A percentile compares a stretch with the other conserved stretches of the same genome.
phyloP scores from a whole-genome alignment of 2,888 invertebrate genomes.

The Crepidodera aurea region DNA sequence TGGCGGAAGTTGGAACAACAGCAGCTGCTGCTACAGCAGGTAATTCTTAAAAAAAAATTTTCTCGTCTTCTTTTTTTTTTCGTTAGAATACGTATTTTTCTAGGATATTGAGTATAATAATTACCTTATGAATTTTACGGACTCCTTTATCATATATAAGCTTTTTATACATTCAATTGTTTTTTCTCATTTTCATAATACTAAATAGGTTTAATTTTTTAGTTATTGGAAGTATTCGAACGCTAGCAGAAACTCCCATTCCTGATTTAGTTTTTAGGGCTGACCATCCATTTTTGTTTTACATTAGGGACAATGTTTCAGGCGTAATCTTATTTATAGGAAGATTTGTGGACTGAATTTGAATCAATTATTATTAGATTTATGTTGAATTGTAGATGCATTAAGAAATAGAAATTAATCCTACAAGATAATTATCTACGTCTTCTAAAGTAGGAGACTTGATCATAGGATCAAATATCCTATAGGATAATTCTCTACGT shows the following conservation, averaged over 20 bases:
- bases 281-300: constrained; percentile 39
- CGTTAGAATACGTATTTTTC: not conserved
- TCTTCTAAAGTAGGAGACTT: too few species aligned
- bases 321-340: constrained; percentile 37
- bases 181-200: too few species aligned
- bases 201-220: too few species aligned
- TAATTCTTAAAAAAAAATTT: not conserved
- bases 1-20: constrained; percentile 54
- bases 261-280: constrained; percentile 26
- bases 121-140: not conserved
- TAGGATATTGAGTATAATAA: not conserved
- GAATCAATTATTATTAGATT: too few species aligned
- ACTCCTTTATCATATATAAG: too few species aligned
- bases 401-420: too few species aligned
- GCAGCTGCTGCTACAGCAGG: constrained; percentile 54
- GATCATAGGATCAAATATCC: too few species aligned
- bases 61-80: not conserved
- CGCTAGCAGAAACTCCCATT: not conserved
- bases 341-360: constrained; percentile 11
- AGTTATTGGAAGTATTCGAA: not conserved
- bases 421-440: too few species aligned
- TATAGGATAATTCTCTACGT: too few species aligned
- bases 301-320: constrained; percentile 26
- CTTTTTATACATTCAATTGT: too few species aligned
- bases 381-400: too few species aligned